A percentile compares a stretch with the other conserved stretches of the same genome.
These are phyloP conservation scores for Lates japonicus DNA, from an alignment of 2,797 vertebrate species.

Conservation along the genomic window DNA sequence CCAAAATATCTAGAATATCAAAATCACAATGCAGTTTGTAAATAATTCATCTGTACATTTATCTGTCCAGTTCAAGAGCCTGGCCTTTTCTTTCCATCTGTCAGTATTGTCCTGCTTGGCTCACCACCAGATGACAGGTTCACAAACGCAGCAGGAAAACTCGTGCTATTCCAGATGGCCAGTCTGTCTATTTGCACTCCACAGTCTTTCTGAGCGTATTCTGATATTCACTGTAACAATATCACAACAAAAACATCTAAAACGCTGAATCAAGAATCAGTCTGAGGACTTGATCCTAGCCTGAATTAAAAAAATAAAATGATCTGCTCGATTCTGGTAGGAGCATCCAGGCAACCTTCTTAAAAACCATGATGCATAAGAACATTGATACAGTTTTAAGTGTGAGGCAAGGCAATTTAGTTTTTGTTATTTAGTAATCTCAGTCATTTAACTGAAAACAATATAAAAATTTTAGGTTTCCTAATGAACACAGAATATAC, in stretches of 20 bases:
- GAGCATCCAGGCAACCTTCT: neutral
- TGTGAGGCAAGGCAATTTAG: neutral
- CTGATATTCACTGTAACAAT: constrained; percentile 19
- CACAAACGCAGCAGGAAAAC: constrained; percentile 41
- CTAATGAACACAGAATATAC: too few relatives aligned
- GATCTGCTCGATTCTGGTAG: neutral
- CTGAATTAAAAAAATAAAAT: neutral
- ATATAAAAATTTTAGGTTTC: neutral
- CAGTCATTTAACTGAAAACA: neutral
- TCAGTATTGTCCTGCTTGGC: constrained; percentile 29
- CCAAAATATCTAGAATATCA: too few relatives aligned
- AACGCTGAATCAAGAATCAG: constrained; percentile 2
- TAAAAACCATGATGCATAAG: neutral
- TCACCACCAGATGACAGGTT: constrained; percentile 44
- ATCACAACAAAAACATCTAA: constrained; percentile 12
- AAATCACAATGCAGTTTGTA: too few relatives aligned
- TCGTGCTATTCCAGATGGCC: constrained; percentile 55
- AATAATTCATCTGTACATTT: neutral
- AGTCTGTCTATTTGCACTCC: constrained; percentile 30
- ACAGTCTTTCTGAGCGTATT: constrained; percentile 38
- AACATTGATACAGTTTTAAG: neutral
- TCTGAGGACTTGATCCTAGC: neutral
- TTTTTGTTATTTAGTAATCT: too few relatives aligned
- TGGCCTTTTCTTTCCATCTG: neutral
- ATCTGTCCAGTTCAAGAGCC: neutral